These are phyloP conservation scores for Baryphthengus martii DNA, from an alignment of 2,113 vertebrate species.

Conservation along the genomic window DNA sequence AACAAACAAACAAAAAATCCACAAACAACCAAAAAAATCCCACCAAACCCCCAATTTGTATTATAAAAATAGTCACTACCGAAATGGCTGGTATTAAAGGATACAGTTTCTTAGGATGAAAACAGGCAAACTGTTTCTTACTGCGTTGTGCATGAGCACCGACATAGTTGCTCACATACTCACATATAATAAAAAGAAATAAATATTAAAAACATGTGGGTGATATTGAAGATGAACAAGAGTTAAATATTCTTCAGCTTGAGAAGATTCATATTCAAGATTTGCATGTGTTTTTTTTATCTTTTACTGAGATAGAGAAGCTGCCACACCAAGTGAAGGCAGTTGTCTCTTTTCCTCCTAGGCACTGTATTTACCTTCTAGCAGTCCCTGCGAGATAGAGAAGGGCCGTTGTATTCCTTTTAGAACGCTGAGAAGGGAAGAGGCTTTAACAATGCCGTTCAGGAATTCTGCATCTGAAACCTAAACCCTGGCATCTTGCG, in stretches of 20 bases:
- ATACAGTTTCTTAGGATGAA: background rate
- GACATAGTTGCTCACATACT: background rate
- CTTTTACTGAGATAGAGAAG: background rate
- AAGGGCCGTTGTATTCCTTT: background rate
- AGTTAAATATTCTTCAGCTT: background rate
- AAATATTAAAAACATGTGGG: background rate
- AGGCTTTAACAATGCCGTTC: background rate
- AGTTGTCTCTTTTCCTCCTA: background rate
- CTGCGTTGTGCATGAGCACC: background rate
- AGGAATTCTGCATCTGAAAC: background rate
- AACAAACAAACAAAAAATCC: rapidly evolving
- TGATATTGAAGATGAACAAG: background rate
- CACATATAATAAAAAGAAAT: background rate
- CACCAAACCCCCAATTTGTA: background rate
- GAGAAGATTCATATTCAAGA: background rate
- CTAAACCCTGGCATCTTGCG: background rate
- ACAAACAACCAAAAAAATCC: rapidly evolving
- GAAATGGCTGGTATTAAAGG: background rate
- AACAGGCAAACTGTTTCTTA: background rate
- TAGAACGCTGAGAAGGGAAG: background rate
- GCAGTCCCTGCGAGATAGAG: background rate
- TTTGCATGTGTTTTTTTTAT: background rate
- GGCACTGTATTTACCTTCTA: background rate
- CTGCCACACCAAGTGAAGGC: background rate
- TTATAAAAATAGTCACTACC: background rate